Percentiles rank a stretch among this genome's conserved stretches.
Evolutionary conservation across 2,797 vertebrate genomes (phyloP).

Genomic region (Channallabes apus): DNA sequence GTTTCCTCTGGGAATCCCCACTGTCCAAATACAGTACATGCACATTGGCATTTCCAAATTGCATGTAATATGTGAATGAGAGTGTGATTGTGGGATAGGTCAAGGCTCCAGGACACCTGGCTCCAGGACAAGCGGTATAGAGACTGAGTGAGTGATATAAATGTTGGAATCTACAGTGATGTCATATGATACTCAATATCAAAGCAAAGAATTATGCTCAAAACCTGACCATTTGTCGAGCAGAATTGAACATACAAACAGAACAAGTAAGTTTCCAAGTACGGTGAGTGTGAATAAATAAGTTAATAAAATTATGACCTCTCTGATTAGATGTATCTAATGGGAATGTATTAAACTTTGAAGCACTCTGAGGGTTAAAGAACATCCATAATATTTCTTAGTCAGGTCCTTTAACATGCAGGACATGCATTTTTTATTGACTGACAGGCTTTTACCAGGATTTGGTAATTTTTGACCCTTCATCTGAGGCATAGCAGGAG

Average conservation of each 20-base stretch:
- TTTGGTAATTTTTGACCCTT: slow-evolving; percentile 40
- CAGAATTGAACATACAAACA: neutral
- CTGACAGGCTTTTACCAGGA: slow-evolving; percentile 50
- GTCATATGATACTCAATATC: neutral
- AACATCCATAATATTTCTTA: neutral
- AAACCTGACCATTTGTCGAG: neutral
- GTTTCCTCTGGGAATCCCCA: no score
- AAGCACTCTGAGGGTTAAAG: neutral
- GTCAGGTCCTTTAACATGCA: neutral
- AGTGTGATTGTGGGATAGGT: no score
- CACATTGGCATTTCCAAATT: no score
- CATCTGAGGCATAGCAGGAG: slow-evolving; percentile 33
- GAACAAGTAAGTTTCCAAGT: neutral
- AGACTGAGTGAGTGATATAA: neutral
- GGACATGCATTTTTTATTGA: slow-evolving; percentile 1
- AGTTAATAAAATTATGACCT: neutral
- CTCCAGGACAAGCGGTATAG: no score
- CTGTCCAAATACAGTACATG: no score
- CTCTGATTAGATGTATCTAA: neutral
- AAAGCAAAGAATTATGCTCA: neutral
- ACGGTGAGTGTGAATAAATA: neutral
- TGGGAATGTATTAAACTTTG: neutral
- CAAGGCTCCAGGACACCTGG: no score
- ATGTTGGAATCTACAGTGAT: neutral
- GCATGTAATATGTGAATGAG: no score